phyloP scores from a whole-genome alignment of 2,888 invertebrate genomes.

The Diaphora mendica region DNA sequence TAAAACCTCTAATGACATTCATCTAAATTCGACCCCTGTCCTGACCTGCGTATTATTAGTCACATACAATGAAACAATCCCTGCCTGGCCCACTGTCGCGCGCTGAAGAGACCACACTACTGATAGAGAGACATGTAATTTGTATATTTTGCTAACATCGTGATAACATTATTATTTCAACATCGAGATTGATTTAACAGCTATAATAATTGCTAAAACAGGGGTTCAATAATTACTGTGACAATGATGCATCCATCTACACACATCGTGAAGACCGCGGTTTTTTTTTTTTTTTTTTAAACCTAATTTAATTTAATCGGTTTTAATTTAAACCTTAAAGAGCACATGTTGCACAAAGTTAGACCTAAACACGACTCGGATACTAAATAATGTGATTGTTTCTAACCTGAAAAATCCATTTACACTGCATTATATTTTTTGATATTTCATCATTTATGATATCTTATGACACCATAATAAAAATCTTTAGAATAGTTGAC shows the following conservation, averaged over 20 bases:
- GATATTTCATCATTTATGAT: no score
- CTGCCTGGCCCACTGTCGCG: constrained; percentile 17
- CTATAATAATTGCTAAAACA: constrained; percentile 11
- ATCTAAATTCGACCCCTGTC: constrained; percentile 21
- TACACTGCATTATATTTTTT: no score
- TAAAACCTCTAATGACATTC: constrained; percentile 13
- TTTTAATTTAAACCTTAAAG: background rate
- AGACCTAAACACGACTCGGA: no score
- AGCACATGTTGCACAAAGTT: no score
- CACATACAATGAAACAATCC: constrained; percentile 5
- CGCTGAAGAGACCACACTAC: constrained; percentile 38
- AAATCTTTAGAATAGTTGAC: no score
- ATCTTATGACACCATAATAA: no score
- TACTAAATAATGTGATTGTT: background rate
- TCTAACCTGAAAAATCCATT: background rate
- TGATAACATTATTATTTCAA: constrained; percentile 47
- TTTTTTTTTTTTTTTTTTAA: no score
- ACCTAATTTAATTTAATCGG: no score
- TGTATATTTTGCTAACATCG: constrained; percentile 52
- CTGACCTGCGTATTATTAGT: constrained; percentile 15
- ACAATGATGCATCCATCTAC: constrained; percentile 4
- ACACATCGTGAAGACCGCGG: background rate
- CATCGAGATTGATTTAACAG: constrained; percentile 36
- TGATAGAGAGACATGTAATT: constrained; percentile 40
- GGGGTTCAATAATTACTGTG: constrained; percentile 33